Evolutionary conservation across 2,797 vertebrate genomes (phyloP).

Genomic region (Lutjanus campechanus): DNA sequence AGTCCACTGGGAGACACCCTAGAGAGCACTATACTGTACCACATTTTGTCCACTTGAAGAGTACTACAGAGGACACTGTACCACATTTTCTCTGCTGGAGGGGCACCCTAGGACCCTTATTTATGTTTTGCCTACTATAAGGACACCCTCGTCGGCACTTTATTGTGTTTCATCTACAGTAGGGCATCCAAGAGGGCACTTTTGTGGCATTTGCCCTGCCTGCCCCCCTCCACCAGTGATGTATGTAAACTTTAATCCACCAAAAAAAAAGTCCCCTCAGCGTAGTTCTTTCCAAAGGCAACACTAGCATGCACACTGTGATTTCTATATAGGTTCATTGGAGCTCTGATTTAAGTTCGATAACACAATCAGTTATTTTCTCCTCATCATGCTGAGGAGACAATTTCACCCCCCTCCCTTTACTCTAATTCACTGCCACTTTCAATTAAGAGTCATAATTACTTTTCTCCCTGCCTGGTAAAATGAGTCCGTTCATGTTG

Average conservation of each 20-base stretch:
- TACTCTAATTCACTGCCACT: conserved; percentile 69
- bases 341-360: conserved; percentile 58
- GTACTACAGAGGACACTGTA: too few relatives aligned
- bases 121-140: too few relatives aligned
- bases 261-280: conserved; percentile 41
- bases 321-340: conserved; percentile 46
- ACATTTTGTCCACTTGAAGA: too few relatives aligned
- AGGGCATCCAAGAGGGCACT: too few relatives aligned
- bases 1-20: too few relatives aligned
- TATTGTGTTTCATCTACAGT: too few relatives aligned
- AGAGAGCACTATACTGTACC: too few relatives aligned
- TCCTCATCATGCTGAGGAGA: conserved; percentile 57
- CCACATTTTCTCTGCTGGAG: too few relatives aligned
- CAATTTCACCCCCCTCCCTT: conserved; percentile 50
- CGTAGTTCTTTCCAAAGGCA: conserved; percentile 47
- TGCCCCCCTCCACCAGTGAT: too few relatives aligned
- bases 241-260: neutral
- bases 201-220: too few relatives aligned
- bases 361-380: conserved; percentile 61
- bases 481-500: conserved; percentile 67
- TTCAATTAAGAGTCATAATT: conserved; percentile 82
- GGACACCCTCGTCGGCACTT: too few relatives aligned
- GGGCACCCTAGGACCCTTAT: too few relatives aligned
- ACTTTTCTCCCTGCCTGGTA: conserved; percentile 69
- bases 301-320: conserved; percentile 43